phyloP scores from a whole-genome alignment of 2,797 vertebrate genomes.

The Alfaro cultratus region DNA sequence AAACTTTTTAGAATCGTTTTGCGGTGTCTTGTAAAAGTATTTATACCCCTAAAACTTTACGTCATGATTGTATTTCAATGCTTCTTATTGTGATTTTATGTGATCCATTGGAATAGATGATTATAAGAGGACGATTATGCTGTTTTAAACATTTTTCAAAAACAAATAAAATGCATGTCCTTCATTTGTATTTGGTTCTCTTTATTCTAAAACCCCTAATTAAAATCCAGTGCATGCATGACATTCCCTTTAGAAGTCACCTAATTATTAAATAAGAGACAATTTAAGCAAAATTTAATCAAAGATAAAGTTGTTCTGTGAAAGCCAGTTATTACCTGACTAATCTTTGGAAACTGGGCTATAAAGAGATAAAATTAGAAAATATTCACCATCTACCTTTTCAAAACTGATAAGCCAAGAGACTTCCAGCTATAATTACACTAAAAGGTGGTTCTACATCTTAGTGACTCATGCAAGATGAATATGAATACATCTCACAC shows the following conservation, averaged over 20 bases:
- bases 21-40: neutral
- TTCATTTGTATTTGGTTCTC: neutral
- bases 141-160: neutral
- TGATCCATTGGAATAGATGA: neutral
- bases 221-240: neutral
- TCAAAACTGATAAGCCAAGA: neutral
- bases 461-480: neutral
- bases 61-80: neutral
- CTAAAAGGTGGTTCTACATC: neutral
- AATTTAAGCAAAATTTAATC: neutral
- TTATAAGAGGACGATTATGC: neutral
- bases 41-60: neutral
- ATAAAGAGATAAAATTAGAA: neutral
- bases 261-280: neutral
- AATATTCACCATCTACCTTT: neutral
- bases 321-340: neutral
- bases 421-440: neutral
- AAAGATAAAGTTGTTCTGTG: neutral
- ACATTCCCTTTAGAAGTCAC: neutral
- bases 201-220: neutral
- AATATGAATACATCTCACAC: neutral
- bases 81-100: neutral
- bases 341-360: neutral
- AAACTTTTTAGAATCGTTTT: neutral
- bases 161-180: neutral